phyloP scores from a whole-genome alignment of 2,888 invertebrate species.

The Lypha dubia region DNA sequence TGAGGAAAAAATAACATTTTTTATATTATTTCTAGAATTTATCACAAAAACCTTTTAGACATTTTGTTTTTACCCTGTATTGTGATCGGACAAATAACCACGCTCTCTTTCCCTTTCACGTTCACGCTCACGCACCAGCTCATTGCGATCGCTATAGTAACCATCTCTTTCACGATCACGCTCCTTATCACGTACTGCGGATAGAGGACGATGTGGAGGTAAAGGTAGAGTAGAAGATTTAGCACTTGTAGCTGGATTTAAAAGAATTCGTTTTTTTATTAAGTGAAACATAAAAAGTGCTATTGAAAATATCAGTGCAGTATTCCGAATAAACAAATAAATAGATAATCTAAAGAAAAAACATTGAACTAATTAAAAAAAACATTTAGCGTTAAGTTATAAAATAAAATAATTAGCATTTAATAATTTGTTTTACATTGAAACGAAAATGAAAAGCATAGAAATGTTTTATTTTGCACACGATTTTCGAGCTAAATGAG shows the following conservation, averaged over 20 bases:
- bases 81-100: conserved; percentile 91
- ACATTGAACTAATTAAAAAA: background rate
- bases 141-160: conserved; percentile 95
- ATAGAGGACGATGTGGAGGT: conserved; percentile 88
- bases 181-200: conserved; percentile 84
- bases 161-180: conserved; percentile 90
- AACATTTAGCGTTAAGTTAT: conserved; percentile 28
- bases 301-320: conserved; percentile 42
- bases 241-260: conserved; percentile 87
- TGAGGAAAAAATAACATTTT: conserved; percentile 43
- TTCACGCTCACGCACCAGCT: conserved; percentile 90
- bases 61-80: conserved; percentile 85
- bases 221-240: conserved; percentile 93
- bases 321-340: conserved; percentile 22
- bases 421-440: conserved; percentile 25
- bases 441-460: conserved; percentile 43
- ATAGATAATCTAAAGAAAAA: conserved; percentile 10
- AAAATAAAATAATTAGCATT: background rate
- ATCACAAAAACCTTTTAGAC: background rate
- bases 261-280: conserved; percentile 69
- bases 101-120: conserved; percentile 88
- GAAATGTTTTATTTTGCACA: conserved; percentile 39
- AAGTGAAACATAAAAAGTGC: conserved; percentile 54
- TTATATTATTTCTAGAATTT: conserved; percentile 27
- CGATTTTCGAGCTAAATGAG: conserved; percentile 50